Conservation (phyloP, 92 coral and sea anemone species). For the Virgularia gustaviana region DNA sequence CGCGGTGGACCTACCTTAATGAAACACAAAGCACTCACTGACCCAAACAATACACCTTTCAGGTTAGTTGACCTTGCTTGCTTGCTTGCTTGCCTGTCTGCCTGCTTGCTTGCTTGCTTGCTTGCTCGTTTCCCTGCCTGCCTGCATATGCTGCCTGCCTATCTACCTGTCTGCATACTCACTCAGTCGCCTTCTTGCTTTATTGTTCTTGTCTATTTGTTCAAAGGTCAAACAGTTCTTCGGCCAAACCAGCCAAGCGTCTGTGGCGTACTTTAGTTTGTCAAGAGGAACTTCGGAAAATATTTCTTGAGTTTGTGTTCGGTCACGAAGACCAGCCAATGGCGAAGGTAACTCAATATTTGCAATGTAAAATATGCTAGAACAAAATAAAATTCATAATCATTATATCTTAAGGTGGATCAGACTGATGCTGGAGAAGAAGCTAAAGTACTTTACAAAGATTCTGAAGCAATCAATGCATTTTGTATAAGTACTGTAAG, state of each 20-base stretch:
- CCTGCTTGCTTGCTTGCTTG: no score
- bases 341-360: conserved; percentile 44
- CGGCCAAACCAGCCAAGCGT: conserved; percentile 92
- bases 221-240: conserved; percentile 64
- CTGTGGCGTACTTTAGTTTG: conserved; percentile 84
- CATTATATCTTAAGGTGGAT: conserved; percentile 56
- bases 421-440: conserved; percentile 50
- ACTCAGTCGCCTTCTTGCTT: no score
- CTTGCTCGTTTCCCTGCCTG: no score
- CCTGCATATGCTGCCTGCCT: no score
- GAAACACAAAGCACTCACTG: conserved; percentile 70
- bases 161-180: no score
- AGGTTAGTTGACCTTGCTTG: not conserved
- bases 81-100: no score
- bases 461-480: conserved; percentile 86
- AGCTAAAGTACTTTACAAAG: conserved; percentile 76
- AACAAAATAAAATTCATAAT: no score
- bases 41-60: not conserved
- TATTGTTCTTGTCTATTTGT: not conserved
- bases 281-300: conserved; percentile 82
- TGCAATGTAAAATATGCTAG: no score
- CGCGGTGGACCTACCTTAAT: conserved; percentile 84
- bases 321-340: conserved; percentile 48
- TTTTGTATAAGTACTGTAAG: conserved; percentile 87
- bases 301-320: conserved; percentile 79